Conservation (phyloP, 2,113 vertebrate species). For the Poeciliopsis retropinna region DNA sequence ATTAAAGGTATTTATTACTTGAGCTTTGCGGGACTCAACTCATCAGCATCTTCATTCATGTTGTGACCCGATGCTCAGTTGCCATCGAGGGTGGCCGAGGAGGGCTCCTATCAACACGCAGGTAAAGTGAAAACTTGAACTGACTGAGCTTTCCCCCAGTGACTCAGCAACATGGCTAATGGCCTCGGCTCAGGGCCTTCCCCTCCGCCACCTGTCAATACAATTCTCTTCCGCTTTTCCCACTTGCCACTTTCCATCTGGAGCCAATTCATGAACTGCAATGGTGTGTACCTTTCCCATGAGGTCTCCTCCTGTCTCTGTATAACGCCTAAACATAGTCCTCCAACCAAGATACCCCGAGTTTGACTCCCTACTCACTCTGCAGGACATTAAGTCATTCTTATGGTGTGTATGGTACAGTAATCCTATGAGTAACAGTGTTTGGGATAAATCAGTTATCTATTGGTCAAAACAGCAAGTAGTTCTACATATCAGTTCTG, state of each 20-base stretch:
- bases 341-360: conserved; percentile 42
- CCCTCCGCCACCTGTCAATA: conserved; percentile 82
- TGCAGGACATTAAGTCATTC: conserved; percentile 49
- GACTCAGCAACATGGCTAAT: conserved; percentile 80
- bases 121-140: conserved; percentile 84
- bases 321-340: conserved; percentile 52
- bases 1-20: conserved; percentile 54
- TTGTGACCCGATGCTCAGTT: conserved; percentile 24
- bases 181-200: conserved; percentile 77
- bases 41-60: conserved; percentile 58
- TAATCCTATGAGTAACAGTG: too few species aligned
- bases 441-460: too few species aligned
- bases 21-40: conserved; percentile 36
- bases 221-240: conserved; percentile 85
- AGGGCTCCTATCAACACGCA: conserved; percentile 81
- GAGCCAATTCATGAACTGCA: conserved; percentile 83
- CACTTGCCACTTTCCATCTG: conserved; percentile 86
- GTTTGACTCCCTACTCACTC: conserved; percentile 54
- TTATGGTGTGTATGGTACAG: conserved; percentile 54
- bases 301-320: conserved; percentile 70
- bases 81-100: conserved; percentile 17
- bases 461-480: too few species aligned
- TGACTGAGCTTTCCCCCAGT: conserved; percentile 71
- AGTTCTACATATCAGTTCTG: too few species aligned
- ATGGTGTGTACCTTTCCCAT: conserved; percentile 78